Evolutionary conservation across 2,113 vertebrate genomes (phyloP).

Genomic region (Antechinus stuartii): DNA sequence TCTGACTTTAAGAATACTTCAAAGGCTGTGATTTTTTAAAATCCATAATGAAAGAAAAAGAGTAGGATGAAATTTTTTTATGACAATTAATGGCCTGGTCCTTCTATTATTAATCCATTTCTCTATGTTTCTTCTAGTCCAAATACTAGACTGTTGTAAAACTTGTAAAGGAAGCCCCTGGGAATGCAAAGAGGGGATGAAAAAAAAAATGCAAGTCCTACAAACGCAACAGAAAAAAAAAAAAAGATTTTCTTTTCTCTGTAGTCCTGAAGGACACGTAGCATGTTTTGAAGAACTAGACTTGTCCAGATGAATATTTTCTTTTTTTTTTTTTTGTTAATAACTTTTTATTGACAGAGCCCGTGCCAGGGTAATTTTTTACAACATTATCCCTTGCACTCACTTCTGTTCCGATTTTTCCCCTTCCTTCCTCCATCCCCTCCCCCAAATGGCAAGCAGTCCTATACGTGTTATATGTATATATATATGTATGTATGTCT

Average conservation of each 20-base stretch:
- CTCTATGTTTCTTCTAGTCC: not conserved
- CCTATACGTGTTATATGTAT: too few relatives aligned
- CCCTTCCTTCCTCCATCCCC: too few relatives aligned
- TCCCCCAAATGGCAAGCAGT: too few relatives aligned
- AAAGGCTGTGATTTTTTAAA: not conserved
- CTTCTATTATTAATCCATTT: conserved; percentile 14
- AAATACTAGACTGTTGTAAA: conserved; percentile 9
- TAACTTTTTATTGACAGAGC: too few relatives aligned
- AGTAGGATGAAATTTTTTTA: not conserved
- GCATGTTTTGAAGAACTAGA: conserved; percentile 35
- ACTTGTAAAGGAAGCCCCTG: not conserved
- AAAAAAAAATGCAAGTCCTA: conserved; percentile 13
- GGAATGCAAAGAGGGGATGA: not conserved
- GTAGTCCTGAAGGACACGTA: conserved; percentile 20
- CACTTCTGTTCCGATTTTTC: too few relatives aligned
- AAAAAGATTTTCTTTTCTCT: conserved; percentile 42
- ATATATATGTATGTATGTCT: too few relatives aligned
- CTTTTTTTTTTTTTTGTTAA: too few relatives aligned
- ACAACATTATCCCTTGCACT: too few relatives aligned
- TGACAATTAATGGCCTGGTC: not conserved
- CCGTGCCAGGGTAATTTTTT: too few relatives aligned
- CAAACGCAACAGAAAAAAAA: conserved; percentile 22
- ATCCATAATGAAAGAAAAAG: not conserved
- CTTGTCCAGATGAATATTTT: conserved; percentile 56
- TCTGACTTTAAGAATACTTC: not conserved